These are phyloP conservation scores for Agrotis clavis DNA, from an alignment of 2,888 invertebrate species.

Conservation along the genomic window DNA sequence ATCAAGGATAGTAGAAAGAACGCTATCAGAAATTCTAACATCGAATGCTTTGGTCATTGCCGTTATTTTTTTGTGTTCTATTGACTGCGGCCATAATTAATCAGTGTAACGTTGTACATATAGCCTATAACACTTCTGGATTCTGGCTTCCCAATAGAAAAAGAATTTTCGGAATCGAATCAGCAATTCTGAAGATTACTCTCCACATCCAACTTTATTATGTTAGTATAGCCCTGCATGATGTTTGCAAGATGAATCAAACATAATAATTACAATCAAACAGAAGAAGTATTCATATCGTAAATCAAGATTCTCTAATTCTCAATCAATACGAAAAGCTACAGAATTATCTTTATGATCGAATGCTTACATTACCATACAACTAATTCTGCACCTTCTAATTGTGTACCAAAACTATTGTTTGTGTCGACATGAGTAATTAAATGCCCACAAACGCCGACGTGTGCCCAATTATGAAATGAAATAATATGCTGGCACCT, in stretches of 20 bases:
- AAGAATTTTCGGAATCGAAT: too few species aligned
- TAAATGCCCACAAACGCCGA: slow-evolving; percentile 50
- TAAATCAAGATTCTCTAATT: slow-evolving; percentile 9
- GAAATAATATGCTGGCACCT: slow-evolving; percentile 11
- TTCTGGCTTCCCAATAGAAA: too few species aligned
- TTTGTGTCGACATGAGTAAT: slow-evolving; percentile 32
- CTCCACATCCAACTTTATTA: too few species aligned
- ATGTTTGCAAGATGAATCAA: background rate
- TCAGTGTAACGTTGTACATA: too few species aligned
- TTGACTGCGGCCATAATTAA: too few species aligned
- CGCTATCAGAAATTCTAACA: background rate
- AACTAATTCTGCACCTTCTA: slow-evolving; percentile 28
- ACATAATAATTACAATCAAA: slow-evolving; percentile 5
- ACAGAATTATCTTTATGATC: slow-evolving; percentile 28
- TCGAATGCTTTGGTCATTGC: background rate
- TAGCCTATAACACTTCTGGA: too few species aligned
- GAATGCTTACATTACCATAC: slow-evolving; percentile 31
- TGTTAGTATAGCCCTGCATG: too few species aligned
- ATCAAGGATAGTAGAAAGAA: background rate
- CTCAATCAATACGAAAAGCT: slow-evolving; percentile 11
- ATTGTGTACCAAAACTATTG: slow-evolving; percentile 33
- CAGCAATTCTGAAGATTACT: too few species aligned
- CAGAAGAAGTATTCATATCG: background rate
- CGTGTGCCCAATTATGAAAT: slow-evolving; percentile 28
- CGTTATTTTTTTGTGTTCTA: background rate